Base-by-base conservation (phyloP, 2,797 vertebrate species). In the Crossoptilon crossoptilon region DNA sequence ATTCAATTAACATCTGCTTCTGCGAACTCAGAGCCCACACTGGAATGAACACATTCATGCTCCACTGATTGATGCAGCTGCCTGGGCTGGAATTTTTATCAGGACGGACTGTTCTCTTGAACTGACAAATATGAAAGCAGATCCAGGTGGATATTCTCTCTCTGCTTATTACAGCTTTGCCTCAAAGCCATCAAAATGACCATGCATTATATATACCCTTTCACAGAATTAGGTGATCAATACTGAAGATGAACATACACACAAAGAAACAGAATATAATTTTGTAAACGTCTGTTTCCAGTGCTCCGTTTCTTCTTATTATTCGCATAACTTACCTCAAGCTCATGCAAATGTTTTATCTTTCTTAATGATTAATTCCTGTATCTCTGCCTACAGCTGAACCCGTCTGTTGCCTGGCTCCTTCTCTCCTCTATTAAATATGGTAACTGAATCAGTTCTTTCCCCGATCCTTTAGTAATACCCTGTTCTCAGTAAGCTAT, bases 1-100 rank as follows among this genome's bases (percentile, higher is more conserved):
- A 66, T 84, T 88, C 48, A 87, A 68, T 79, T 91, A 86, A 73
- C 17, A 88, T 86, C 43, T 83, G 21, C n/a, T 73, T 66, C 63
- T 84, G 22, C 0, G 3, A 67, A 29, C 7, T 19, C 86, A 49
- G 14, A 91, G 48, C 18, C 74, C 75, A 63, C 1, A 1, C 37
- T 79, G 77, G 37, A 82, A 37, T 46, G 41, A 62, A 75, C 14
- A 53, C 0, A 3, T 53, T 59, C 46, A 60, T 31, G n/a, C 15
- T 60, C 22, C n/a, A 24, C 39, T 75, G 63, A 56, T 68, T 66
- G 59, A 33, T 33, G 48, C 43, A 64, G 73, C 29, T 62, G 66
- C 33, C 51, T 64, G 53, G 68, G 31, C 63, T n/a, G n/a, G 26
- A 19, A 48, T 10, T 27, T 84, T 92, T 78, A 53, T 77, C 44